Evolutionary conservation across 2,113 vertebrate genomes (phyloP), one percentile per base, ranked within the genome.

Genomic region (Heliornis fulica): DNA sequence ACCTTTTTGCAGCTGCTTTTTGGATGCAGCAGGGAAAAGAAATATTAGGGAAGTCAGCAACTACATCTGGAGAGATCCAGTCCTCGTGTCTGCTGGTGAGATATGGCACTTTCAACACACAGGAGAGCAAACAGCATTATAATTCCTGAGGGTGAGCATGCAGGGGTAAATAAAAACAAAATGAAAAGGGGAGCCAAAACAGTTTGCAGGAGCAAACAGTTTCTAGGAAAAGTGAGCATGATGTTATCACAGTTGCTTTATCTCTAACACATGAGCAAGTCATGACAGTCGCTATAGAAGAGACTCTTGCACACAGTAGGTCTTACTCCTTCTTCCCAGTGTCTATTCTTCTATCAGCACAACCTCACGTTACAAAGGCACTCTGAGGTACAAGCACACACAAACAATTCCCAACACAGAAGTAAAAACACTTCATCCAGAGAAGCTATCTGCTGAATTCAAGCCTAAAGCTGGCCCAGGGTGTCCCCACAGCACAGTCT

Each of bases 21-120:
- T 66, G 36, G 38, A 83, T 25, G 8, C 31, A 77, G 46, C 5
- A 53, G 75, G 22, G 22, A 76, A 94, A 46, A 8, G 8, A 5
- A 68, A n/a, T 36, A 60, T 56, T 45, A 51, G n/a, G 34, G 56
- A 91, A 57, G n/a, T 20, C 53, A 79, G 16, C 6, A 75, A 21
- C 51, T 54, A 70, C 5, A 48, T 28, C 14, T 60, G 18, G 12
- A 75, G 29, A 38, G 8, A 72, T 17, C 4, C 11, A 72, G 0
- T 64, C 56, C 31, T 94, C 13, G 34, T 1, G 5, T 16, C 28
- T 82, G 50, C 15, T 54, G 5, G 53, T 18, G 48, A 75, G 22
- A 50, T 4, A 34, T 0, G 3, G 13, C 1, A 10, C 11, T 79
- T 79, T 13, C 10, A 87, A 61, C 13, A 36, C 0, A 0, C 2